These are phyloP conservation scores for Chaenocephalus aceratus DNA, from an alignment of 2,113 vertebrate genomes.

Conservation along the genomic window DNA sequence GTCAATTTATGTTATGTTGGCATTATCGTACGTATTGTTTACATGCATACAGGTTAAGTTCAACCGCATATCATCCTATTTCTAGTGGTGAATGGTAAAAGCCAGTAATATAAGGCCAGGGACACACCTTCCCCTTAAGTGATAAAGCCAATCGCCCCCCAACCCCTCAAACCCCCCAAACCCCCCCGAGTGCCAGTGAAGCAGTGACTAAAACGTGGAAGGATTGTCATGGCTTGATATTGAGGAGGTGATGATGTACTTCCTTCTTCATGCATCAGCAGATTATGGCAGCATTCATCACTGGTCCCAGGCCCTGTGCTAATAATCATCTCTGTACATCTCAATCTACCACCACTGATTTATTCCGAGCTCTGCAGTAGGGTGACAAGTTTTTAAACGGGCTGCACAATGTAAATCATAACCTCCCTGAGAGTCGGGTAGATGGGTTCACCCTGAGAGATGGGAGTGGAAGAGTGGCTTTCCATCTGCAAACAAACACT, in stretches of 20 bases:
- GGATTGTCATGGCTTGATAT: slow-evolving; percentile 61
- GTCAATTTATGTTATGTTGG: background rate
- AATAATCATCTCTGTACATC: slow-evolving; percentile 76
- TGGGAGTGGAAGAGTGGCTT: slow-evolving; percentile 17
- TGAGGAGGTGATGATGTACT: slow-evolving; percentile 73
- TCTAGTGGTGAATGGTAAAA: slow-evolving; percentile 17
- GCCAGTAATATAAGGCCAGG: background rate
- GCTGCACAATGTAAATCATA: slow-evolving; percentile 70
- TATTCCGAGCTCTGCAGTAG: slow-evolving; percentile 57
- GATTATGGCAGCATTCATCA: slow-evolving; percentile 79
- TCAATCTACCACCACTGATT: slow-evolving; percentile 76
- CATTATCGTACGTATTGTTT: background rate
- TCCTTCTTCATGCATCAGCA: slow-evolving; percentile 79
- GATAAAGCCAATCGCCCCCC: slow-evolving; percentile 19
- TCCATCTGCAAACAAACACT: slow-evolving; percentile 43
- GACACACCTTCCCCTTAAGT: slow-evolving; percentile 23
- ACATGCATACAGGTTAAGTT: background rate
- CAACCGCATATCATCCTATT: background rate
- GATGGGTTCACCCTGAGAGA: slow-evolving; percentile 52
- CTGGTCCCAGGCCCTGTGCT: slow-evolving; percentile 58
- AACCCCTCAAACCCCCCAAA: background rate
- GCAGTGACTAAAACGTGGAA: slow-evolving; percentile 52
- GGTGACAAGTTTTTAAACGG: slow-evolving; percentile 78
- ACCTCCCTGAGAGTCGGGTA: slow-evolving; percentile 43
- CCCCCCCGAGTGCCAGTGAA: slow-evolving; percentile 7